Evolutionary conservation across 2,888 invertebrate species (phyloP), one percentile per base, ranked within the genome.

Genomic region (Papilio gigon): DNA sequence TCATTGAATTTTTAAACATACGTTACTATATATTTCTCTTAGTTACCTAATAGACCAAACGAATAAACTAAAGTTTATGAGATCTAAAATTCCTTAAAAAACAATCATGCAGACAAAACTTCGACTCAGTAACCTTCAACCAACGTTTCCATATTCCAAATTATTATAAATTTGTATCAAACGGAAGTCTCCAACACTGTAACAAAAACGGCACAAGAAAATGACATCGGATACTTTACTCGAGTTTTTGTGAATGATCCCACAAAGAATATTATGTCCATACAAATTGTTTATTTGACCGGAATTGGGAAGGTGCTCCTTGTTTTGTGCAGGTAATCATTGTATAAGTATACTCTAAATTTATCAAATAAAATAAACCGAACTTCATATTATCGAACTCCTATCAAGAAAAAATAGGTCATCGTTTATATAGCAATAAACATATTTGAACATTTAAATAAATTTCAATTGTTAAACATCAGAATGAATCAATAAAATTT

Each of bases 281-380:
- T 68, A 47, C 58, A 59, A 47, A 30, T 47, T 68, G 68, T 68
- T 44, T 64, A 44, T 64, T 68, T 68, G 68, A 64, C 68, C 68
- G 59, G 56, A 59, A 63, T 17, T 20, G 30, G 58, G 68, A 44
- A 27, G 30, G 67, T n/a, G 67, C 42, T 17, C 22, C 56, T 6
- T n/a, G 53, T 62, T 68, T 67, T 68, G 44, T 11, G 30, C 63
- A 68, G 59, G 63, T 68, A 68, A 64, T 60, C 22, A 14, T 25
- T 40, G 64, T 40, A 33, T 2, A 58, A 65, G 56, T 56, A 56
- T 20, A 40, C 44, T 58, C 9, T 37, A 40, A 37, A 27, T 37
- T 9, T n/a, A 27, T 4, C 22, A 47, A 20, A 63, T 37, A 64
- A 37, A 64, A 63, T 12, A 9, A 37, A 33, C 22, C 14, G 22